A percentile compares a stretch with the other conserved stretches of the same genome.
These are phyloP conservation scores for Beris morrisii DNA, from an alignment of 2,888 invertebrate genomes.

Conservation along the genomic window DNA sequence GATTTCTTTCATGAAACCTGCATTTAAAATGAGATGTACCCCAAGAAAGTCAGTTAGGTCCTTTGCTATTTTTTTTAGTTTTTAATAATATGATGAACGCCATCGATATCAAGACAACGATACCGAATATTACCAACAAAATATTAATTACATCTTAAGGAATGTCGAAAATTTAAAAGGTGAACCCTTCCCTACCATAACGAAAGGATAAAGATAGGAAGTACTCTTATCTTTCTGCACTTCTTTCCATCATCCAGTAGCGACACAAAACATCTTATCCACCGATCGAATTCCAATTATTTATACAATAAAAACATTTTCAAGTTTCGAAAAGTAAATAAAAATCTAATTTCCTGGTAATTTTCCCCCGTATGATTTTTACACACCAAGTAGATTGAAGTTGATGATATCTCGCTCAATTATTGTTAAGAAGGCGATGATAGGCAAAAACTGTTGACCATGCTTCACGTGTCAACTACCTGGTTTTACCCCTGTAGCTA, in stretches of 20 bases:
- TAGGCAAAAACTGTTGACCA: neutral
- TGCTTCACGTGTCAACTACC: slow-evolving; percentile 18
- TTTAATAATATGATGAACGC: too few relatives aligned
- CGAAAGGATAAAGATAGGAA: too few relatives aligned
- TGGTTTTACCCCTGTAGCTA: neutral
- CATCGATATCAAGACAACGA: too few relatives aligned
- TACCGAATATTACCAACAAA: too few relatives aligned
- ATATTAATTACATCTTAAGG: too few relatives aligned
- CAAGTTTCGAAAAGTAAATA: slow-evolving; percentile 7
- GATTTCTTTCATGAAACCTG: too few relatives aligned
- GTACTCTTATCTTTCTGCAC: too few relatives aligned
- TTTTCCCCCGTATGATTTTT: slow-evolving; percentile 4
- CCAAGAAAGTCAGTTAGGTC: too few relatives aligned
- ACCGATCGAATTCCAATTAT: slow-evolving; percentile 8
- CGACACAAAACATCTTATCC: neutral
- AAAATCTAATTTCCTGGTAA: slow-evolving; percentile 4
- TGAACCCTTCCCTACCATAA: too few relatives aligned
- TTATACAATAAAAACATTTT: slow-evolving; percentile 10
- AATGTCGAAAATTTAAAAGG: too few relatives aligned
- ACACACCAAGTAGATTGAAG: neutral
- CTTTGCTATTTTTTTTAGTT: too few relatives aligned
- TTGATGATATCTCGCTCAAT: neutral
- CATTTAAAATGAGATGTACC: too few relatives aligned
- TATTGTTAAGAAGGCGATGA: neutral
- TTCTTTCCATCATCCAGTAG: neutral